Base-by-base conservation (phyloP, 2,888 invertebrate species). In the Epicampocera succincta region DNA sequence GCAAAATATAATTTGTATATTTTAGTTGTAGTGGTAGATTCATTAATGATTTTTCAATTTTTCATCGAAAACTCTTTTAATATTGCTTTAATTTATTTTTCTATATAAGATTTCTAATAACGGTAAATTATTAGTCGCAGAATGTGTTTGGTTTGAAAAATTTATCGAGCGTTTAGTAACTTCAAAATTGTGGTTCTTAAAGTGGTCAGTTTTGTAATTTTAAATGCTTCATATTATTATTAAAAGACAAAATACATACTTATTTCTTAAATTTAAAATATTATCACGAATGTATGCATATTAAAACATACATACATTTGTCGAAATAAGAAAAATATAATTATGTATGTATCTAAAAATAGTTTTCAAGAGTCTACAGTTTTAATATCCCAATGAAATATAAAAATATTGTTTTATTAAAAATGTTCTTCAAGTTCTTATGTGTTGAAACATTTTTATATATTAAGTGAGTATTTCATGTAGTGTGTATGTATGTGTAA, bases 61-160 rank as follows among this genome's bases (percentile, higher is more conserved):
- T 17, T 29, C 3, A n/a, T 42, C 42, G 42, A 2, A 15, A 25
- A 48, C 11, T 19, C 29, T 44, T 44, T 63, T 68, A 29, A 44
- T 33, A 44, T 68, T 50, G 44, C 40, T 60, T 71, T 71, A 25
- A 60, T 61, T 61, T 54, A 56, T 66, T 66, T 12, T 52, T 66
- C 40, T 52, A 17, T 44, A 68, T 44, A 56, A 54, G 44, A 52
- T 56, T 44, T 44, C 42, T n/a, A 68, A 56, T 56, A 68, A 68
- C 68, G 68, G 68, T 68, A 68, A 44, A 56, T 68, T 68, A 44
- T 44, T 21, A 21, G 56, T 33, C 56, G 68, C 68, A 42, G 56
- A 44, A 44, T 44, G 56, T 56, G 29, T 54, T 68, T 44, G 33
- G 21, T 54, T 54, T n/a, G n/a, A 29, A 29, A 6, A 38, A 17